Conservation (phyloP, 2,888 invertebrate species). For the Chorisops tibialis region DNA sequence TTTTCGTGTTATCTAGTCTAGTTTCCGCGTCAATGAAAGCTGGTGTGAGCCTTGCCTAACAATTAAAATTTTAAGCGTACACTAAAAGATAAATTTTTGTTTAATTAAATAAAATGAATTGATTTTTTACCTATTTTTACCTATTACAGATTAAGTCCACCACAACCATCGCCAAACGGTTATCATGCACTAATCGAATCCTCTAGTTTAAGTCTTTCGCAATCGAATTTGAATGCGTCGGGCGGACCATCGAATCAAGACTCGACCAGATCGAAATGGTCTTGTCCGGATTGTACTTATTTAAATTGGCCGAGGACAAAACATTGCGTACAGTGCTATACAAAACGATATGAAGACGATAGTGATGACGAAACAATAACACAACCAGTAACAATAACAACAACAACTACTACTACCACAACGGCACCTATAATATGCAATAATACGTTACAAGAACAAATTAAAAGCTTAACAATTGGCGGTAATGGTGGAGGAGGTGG, state of each 20-base stretch:
- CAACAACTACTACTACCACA: not conserved
- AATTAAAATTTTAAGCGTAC: too few relatives aligned
- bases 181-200: conserved; percentile 44
- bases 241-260: conserved; percentile 42
- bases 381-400: conserved; percentile 17
- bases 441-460: conserved; percentile 40
- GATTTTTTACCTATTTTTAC: conserved; percentile 15
- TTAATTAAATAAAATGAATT: not conserved
- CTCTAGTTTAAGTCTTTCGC: conserved; percentile 40
- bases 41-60: too few relatives aligned
- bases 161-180: conserved; percentile 39
- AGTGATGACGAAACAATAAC: conserved; percentile 17
- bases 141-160: conserved; percentile 49
- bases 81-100: too few relatives aligned
- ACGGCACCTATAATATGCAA: conserved; percentile 29
- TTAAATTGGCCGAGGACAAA: conserved; percentile 66
- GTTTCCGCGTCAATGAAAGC: too few relatives aligned
- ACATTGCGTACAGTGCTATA: conserved; percentile 49
- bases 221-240: conserved; percentile 43
- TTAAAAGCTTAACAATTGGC: conserved; percentile 34
- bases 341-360: conserved; percentile 39
- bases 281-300: conserved; percentile 70
- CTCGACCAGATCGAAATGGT: conserved; percentile 56
- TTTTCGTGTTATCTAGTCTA: too few relatives aligned
- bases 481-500: not conserved